Base-by-base conservation (phyloP, 2,113 vertebrate genomes). In the Lethenteron camtschaticum region DNA sequence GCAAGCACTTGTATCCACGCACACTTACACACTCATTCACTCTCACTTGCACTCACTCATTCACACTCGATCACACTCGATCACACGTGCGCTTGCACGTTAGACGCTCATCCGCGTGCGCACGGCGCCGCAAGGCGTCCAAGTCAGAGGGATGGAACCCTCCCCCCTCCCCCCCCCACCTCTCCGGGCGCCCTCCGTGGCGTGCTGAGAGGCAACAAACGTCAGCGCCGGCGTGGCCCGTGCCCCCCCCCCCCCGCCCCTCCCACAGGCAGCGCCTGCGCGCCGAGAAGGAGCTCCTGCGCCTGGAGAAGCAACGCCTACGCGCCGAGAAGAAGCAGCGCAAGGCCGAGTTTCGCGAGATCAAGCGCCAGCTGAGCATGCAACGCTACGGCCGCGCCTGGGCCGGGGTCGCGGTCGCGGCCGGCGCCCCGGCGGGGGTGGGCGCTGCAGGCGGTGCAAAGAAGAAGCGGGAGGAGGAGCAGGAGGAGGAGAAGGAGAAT, bases 361-460 rank as follows among this genome's bases (percentile, higher is more conserved):
- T 95, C 73, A 91, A 94, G 81, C 95, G 89, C 79, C 94, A 96
- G 79, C 83, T 96, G 66, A 86, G 94, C 79, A 77, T 95, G 78
- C 90, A 95, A 77, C 87, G 89, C 79, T 85, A 89, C 76, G 85
- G 90, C 76, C 80, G 89, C 73, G 83, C 88, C 74, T 90, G 89
- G 89, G 88, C 85, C 68, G 87, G 41, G 5, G 41, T 4, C 41
- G 41, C 41, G 41, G 41, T 6, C 41, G 41, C 4, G 41, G 5
- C 41, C 41, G 41, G 41, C 41, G 41, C 41, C 41, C 41, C 41
- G 41, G 41, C 5, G 41, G 41, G 4, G 41, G 41, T 41, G 41
- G 41, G 41, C 41, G 41, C 5, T 4, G 41, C 41, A 4, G 41
- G 41, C 41, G 41, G 41, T 41, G 41, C 4, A 5, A 41, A 41